Conservation (phyloP, 2,113 vertebrate genomes). For the Tympanuchus pallidicinctus region DNA sequence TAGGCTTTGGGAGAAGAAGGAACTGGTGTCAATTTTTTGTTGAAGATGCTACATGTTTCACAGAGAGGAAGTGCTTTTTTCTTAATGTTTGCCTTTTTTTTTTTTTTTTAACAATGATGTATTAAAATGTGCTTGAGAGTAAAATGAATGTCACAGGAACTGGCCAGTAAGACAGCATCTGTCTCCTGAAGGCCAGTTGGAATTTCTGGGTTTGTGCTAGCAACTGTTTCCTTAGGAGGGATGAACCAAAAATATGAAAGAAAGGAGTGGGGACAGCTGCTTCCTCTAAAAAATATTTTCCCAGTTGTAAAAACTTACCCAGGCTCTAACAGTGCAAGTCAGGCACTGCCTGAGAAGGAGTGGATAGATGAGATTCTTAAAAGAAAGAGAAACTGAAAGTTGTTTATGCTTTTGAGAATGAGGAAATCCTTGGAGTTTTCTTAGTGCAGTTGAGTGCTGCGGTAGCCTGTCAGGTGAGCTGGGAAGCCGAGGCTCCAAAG, state of each 20-base stretch:
- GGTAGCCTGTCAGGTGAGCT: conserved; percentile 55
- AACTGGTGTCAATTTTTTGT: neutral
- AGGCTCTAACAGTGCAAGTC: conserved; percentile 19
- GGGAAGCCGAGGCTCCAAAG: conserved; percentile 31
- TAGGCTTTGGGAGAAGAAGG: conserved; percentile 14
- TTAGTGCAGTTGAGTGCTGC: conserved; percentile 33
- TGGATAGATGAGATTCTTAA: conserved; percentile 35
- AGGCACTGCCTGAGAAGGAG: conserved; percentile 5
- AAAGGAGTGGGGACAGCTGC: neutral
- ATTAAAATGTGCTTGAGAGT: neutral
- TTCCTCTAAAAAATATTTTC: conserved; percentile 27
- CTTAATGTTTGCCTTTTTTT: neutral
- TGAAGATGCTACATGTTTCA: neutral
- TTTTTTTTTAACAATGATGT: neutral
- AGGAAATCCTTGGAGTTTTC: conserved; percentile 72
- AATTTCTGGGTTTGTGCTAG: conserved; percentile 38
- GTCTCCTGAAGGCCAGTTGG: conserved; percentile 1
- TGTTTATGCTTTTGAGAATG: conserved; percentile 57
- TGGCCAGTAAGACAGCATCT: neutral
- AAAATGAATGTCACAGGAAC: neutral
- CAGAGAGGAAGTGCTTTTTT: neutral
- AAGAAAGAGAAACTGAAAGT: conserved; percentile 59
- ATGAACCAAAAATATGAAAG: neutral
- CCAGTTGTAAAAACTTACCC: neutral
- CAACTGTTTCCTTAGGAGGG: neutral